Conservation (phyloP, 2,113 vertebrate species). For the Anas platyrhynchos region DNA sequence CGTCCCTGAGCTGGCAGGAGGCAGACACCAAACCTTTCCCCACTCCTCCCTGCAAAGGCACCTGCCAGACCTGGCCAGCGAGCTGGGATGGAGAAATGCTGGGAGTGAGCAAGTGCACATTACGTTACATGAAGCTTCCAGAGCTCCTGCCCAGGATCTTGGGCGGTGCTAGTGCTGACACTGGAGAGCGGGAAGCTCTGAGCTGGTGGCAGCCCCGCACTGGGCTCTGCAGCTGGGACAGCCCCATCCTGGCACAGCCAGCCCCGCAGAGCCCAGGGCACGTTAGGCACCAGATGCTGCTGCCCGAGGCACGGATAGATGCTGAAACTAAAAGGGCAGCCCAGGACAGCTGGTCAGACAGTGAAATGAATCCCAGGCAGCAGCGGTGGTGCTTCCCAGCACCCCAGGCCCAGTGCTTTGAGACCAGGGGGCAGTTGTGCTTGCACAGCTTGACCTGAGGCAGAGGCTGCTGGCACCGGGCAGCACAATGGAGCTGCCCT, state of each 20-base stretch:
- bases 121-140: neutral
- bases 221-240: neutral
- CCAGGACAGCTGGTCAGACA: neutral
- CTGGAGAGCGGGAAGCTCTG: neutral
- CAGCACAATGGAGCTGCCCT: too few relatives aligned
- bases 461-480: neutral
- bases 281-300: neutral
- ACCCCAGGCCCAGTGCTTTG: neutral
- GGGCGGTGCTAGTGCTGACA: neutral
- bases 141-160: neutral
- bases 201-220: neutral
- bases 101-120: neutral
- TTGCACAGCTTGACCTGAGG: neutral
- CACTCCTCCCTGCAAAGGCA: neutral
- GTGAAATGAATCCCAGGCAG: neutral
- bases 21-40: neutral
- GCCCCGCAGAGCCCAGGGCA: neutral
- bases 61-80: neutral
- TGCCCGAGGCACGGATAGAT: neutral
- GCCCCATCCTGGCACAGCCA: neutral
- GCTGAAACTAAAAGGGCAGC: neutral
- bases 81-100: neutral
- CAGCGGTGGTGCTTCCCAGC: neutral
- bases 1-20: neutral
- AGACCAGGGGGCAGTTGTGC: neutral